Evolutionary conservation across 2,113 vertebrate genomes (phyloP).

Genomic region (Calonectris borealis): DNA sequence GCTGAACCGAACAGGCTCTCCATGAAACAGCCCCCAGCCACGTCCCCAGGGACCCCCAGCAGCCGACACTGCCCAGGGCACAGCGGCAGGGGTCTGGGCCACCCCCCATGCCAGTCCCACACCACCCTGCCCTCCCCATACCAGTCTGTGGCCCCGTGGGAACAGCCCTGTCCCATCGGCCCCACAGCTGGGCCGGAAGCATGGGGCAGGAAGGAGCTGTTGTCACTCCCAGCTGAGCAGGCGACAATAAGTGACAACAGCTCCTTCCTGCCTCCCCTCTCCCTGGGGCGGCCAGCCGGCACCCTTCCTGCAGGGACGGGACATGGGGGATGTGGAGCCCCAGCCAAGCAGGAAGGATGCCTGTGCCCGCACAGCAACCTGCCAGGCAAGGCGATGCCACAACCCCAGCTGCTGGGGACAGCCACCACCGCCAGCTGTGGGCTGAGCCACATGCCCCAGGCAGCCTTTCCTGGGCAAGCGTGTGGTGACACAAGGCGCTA

Average conservation of each 20-base stretch:
- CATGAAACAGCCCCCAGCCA: neutral
- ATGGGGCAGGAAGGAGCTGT: neutral
- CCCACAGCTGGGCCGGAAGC: neutral
- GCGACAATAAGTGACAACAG: conserved; percentile 38
- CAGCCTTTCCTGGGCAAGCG: neutral
- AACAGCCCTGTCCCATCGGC: neutral
- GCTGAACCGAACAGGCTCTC: neutral
- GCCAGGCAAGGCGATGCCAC: neutral
- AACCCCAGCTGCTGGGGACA: neutral
- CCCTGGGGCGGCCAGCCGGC: neutral
- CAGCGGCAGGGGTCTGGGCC: neutral
- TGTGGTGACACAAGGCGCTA: neutral
- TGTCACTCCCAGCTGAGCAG: conserved; percentile 33
- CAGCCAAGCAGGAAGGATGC: neutral
- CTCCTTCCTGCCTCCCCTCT: conserved; percentile 27
- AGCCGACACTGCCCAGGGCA: neutral
- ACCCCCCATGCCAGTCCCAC: neutral
- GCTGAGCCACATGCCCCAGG: neutral
- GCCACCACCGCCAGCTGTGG: neutral
- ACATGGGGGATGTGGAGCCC: neutral
- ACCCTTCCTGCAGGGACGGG: neutral
- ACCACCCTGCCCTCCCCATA: neutral
- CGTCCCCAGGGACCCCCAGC: neutral
- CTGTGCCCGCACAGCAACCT: neutral
- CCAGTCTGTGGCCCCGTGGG: neutral